These are phyloP conservation scores for Platynereis dumerilii DNA, from an alignment of 2,888 invertebrate genomes.

Conservation along the genomic window DNA sequence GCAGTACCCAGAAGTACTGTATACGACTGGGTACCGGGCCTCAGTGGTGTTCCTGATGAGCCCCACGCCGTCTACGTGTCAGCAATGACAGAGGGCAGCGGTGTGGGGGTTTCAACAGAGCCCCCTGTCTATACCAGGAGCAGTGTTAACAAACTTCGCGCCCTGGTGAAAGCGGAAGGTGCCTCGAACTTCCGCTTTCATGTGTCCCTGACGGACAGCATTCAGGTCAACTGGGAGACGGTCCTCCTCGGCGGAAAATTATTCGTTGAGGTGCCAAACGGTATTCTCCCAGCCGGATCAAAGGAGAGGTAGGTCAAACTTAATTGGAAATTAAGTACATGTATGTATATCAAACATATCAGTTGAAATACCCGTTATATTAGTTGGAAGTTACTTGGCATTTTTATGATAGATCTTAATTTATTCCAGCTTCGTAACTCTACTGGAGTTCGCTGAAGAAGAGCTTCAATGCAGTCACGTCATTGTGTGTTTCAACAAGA, in stretches of 20 bases:
- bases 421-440: constrained; percentile 75
- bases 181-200: constrained; percentile 55
- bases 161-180: constrained; percentile 42
- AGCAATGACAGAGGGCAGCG: constrained; percentile 74
- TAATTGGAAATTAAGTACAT: too few species aligned
- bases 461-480: constrained; percentile 82
- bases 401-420: too few species aligned
- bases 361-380: too few species aligned
- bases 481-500: constrained; percentile 81
- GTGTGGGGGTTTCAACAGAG: constrained; percentile 75
- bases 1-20: constrained; percentile 63
- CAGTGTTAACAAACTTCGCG: constrained; percentile 9
- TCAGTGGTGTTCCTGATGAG: constrained; percentile 99
- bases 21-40: constrained; percentile 96
- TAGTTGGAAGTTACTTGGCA: too few species aligned
- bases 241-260: constrained; percentile 77
- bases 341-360: too few species aligned
- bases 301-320: constrained; percentile 75
- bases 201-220: constrained; percentile 48
- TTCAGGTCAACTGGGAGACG: constrained; percentile 83
- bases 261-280: constrained; percentile 87
- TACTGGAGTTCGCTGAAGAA: constrained; percentile 95
- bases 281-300: constrained; percentile 86
- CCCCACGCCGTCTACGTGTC: constrained; percentile 79
- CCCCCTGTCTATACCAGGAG: constrained; percentile 69